phyloP scores from a whole-genome alignment of 2,888 invertebrate genomes.

The Apodemia duryi region DNA sequence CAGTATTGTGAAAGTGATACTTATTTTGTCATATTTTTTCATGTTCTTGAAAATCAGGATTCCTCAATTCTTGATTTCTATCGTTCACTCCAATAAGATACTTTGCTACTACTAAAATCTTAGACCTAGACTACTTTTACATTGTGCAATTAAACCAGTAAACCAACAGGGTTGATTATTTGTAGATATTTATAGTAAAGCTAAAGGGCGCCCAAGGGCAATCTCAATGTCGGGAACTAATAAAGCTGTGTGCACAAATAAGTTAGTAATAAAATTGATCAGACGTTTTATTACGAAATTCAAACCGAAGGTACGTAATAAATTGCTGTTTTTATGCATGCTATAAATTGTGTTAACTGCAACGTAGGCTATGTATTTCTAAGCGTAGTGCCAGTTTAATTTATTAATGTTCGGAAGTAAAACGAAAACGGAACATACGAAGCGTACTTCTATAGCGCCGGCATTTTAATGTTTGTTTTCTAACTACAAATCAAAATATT shows the following conservation, averaged over 20 bases:
- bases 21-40: too few relatives aligned
- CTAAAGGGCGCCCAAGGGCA: not conserved
- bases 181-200: not conserved
- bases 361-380: constrained; percentile 4
- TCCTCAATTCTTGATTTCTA: too few relatives aligned
- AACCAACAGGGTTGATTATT: too few relatives aligned
- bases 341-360: constrained; percentile 6
- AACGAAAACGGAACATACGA: not conserved
- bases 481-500: constrained; percentile 5
- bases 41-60: too few relatives aligned
- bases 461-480: not conserved
- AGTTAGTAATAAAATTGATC: too few relatives aligned
- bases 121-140: too few relatives aligned
- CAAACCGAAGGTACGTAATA: constrained; percentile 4
- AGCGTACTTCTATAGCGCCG: not conserved
- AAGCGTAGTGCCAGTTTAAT: constrained; percentile 4
- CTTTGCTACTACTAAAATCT: too few relatives aligned
- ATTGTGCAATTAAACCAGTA: too few relatives aligned
- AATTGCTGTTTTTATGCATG: constrained; percentile 4
- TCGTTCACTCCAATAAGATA: too few relatives aligned
- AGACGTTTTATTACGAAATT: not conserved
- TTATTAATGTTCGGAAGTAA: constrained; percentile 4
- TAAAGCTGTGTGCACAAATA: too few relatives aligned
- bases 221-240: too few relatives aligned
- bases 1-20: too few relatives aligned